Percentiles rank a stretch among this genome's conserved stretches.
phyloP scores from a whole-genome alignment of 2,888 invertebrate species.

The Portevinia maculata region DNA sequence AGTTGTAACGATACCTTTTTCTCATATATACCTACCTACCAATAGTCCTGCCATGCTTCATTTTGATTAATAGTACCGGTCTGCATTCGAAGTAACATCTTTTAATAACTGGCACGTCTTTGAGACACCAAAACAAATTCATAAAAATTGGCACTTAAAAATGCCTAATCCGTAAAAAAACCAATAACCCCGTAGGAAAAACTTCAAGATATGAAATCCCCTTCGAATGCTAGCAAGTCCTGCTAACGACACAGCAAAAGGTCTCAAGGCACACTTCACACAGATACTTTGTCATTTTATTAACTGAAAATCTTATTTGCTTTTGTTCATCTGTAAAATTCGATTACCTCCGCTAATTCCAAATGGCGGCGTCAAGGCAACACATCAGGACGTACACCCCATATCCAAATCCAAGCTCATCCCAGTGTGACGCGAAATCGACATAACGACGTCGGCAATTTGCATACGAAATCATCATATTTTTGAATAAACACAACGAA shows the following conservation, averaged over 20 bases:
- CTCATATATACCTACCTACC: no score
- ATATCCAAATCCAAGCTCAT: conserved; percentile 15
- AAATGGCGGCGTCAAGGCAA: conserved; percentile 52
- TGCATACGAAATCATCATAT: conserved; percentile 71
- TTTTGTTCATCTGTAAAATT: conserved; percentile 78
- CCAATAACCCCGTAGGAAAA: conserved; percentile 12
- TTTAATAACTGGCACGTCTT: background rate
- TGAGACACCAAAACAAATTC: conserved; percentile 37
- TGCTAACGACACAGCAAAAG: background rate
- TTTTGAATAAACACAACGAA: conserved; percentile 61
- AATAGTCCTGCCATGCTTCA: background rate
- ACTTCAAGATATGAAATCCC: conserved; percentile 2
- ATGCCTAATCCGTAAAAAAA: conserved; percentile 63
- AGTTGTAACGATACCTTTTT: no score
- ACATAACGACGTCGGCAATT: conserved; percentile 71
- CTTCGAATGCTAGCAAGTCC: conserved; percentile 1
- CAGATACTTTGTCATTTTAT: conserved; percentile 78
- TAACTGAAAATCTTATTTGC: conserved; percentile 82
- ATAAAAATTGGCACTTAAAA: conserved; percentile 70
- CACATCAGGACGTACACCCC: conserved; percentile 7
- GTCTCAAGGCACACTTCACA: conserved; percentile 61
- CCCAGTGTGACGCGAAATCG: conserved; percentile 63
- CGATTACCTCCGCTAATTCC: conserved; percentile 73
- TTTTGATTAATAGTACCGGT: background rate
- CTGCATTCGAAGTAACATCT: background rate